Evolutionary conservation across 1,140 invertebrate species (phyloP).

Genomic region (Megathymus violae): DNA sequence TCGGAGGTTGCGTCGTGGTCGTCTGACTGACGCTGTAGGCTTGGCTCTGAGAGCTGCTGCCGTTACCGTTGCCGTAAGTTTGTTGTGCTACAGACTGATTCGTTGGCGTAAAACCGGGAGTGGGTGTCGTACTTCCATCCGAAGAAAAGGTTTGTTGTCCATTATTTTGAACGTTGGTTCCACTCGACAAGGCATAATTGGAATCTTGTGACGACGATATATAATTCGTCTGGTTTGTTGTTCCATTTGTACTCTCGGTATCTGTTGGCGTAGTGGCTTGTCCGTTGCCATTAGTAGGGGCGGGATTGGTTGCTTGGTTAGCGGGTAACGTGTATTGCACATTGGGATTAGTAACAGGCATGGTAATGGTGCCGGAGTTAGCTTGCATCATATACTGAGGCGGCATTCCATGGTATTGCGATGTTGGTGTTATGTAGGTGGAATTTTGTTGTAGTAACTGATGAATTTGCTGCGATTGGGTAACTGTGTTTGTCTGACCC

Average conservation of each 20-base stretch:
- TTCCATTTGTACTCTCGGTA: constrained; percentile 51
- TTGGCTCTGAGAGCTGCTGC: constrained; percentile 50
- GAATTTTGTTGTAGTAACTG: constrained; percentile 69
- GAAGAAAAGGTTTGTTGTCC: constrained; percentile 59
- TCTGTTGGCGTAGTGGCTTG: constrained; percentile 52
- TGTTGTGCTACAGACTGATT: constrained; percentile 55
- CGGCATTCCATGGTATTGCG: constrained; percentile 64
- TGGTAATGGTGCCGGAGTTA: constrained; percentile 58
- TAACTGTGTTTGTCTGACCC: constrained; percentile 51
- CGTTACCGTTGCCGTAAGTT: constrained; percentile 56
- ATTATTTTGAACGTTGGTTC: constrained; percentile 51
- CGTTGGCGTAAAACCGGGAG: constrained; percentile 44
- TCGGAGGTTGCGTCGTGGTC: constrained; percentile 55
- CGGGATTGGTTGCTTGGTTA: constrained; percentile 48
- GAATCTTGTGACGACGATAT: constrained; percentile 70
- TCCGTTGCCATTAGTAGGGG: constrained; percentile 58
- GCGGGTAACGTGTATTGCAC: constrained; percentile 67
- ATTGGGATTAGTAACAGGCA: constrained; percentile 53
- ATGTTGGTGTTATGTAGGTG: constrained; percentile 61
- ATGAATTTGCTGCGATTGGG: constrained; percentile 59
- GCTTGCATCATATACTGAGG: constrained; percentile 73
- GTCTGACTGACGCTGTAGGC: constrained; percentile 56
- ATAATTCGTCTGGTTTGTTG: constrained; percentile 66
- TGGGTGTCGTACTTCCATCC: constrained; percentile 52
- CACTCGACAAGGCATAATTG: constrained; percentile 51